phyloP scores from a whole-genome alignment of 2,888 invertebrate genomes.

The Dynastes hyllus region DNA sequence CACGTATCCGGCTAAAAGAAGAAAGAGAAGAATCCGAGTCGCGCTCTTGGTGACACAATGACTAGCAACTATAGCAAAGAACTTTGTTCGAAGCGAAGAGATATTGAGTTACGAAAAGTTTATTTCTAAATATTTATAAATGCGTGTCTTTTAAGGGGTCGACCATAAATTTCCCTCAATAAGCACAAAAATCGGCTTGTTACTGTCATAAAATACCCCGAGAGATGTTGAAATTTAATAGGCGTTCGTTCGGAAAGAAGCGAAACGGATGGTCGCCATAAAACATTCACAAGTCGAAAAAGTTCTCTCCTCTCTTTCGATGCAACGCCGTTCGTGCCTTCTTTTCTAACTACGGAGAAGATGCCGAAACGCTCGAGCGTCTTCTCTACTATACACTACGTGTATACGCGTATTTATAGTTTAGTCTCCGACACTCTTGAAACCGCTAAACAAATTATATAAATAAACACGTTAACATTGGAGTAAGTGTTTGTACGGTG shows the following conservation, averaged over 20 bases:
- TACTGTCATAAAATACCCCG: conserved; percentile 50
- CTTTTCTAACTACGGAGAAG: conserved; percentile 1
- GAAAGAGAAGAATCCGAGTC: conserved; percentile 5
- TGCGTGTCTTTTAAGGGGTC: conserved; percentile 45
- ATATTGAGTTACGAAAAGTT: conserved; percentile 48
- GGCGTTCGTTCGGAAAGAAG: conserved; percentile 21
- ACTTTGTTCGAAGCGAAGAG: conserved; percentile 27
- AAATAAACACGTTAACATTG: conserved; percentile 46
- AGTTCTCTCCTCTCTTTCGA: conserved; percentile 5
- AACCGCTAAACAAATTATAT: conserved; percentile 43
- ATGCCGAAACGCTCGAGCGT: not conserved
- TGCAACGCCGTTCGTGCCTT: not conserved
- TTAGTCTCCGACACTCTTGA: conserved; percentile 18
- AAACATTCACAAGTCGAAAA: conserved; percentile 45
- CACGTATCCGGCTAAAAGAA: conserved; percentile 1
- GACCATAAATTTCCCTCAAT: conserved; percentile 49
- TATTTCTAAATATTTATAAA: conserved; percentile 51
- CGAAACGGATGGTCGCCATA: conserved; percentile 44
- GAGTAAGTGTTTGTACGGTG: conserved; percentile 40
- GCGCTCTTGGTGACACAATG: conserved; percentile 20
- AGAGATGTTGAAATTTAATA: conserved; percentile 51
- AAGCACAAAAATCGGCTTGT: conserved; percentile 51
- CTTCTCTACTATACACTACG: not conserved
- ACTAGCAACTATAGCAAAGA: not conserved
- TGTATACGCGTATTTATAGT: conserved; percentile 31